phyloP scores from a whole-genome alignment of 2,888 invertebrate genomes.

The Andrena hattorfiana region DNA sequence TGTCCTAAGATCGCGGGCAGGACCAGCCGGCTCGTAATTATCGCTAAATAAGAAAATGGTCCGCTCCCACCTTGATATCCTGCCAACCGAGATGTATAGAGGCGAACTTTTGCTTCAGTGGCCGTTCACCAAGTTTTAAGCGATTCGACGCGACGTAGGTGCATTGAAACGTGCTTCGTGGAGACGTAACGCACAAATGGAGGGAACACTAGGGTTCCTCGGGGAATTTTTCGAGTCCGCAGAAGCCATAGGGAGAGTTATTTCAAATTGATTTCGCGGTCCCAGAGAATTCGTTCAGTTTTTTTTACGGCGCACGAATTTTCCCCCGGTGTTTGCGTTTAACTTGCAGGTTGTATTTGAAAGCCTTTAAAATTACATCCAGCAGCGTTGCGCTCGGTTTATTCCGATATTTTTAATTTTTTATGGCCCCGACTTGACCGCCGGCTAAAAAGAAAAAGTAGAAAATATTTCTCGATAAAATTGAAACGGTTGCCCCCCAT shows the following conservation, averaged over 20 bases:
- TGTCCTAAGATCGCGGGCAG: slow-evolving; percentile 49
- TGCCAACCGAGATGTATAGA: slow-evolving; percentile 62
- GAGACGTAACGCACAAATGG: not conserved
- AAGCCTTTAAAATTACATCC: slow-evolving; percentile 34
- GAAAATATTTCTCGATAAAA: slow-evolving; percentile 37
- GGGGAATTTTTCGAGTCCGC: too few relatives aligned
- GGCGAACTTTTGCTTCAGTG: slow-evolving; percentile 54
- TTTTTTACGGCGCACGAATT: slow-evolving; percentile 4
- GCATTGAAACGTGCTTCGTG: not conserved
- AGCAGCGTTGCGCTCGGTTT: too few relatives aligned
- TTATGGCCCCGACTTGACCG: not conserved
- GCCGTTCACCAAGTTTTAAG: slow-evolving; percentile 71
- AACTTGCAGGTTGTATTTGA: not conserved
- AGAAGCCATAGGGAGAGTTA: too few relatives aligned
- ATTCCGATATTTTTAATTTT: slow-evolving; percentile 26
- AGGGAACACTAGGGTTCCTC: too few relatives aligned
- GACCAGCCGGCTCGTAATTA: slow-evolving; percentile 72
- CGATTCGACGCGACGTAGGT: slow-evolving; percentile 51
- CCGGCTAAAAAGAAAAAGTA: not conserved
- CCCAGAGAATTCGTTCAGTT: not conserved
- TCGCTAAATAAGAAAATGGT: slow-evolving; percentile 74
- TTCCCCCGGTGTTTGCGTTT: not conserved
- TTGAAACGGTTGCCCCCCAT: not conserved
- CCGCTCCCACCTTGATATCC: slow-evolving; percentile 11
- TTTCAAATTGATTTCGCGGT: too few relatives aligned